A percentile compares a stretch with the other conserved stretches of the same genome.
phyloP scores from a whole-genome alignment of 2,113 vertebrate genomes.

The Carassius carassius region DNA sequence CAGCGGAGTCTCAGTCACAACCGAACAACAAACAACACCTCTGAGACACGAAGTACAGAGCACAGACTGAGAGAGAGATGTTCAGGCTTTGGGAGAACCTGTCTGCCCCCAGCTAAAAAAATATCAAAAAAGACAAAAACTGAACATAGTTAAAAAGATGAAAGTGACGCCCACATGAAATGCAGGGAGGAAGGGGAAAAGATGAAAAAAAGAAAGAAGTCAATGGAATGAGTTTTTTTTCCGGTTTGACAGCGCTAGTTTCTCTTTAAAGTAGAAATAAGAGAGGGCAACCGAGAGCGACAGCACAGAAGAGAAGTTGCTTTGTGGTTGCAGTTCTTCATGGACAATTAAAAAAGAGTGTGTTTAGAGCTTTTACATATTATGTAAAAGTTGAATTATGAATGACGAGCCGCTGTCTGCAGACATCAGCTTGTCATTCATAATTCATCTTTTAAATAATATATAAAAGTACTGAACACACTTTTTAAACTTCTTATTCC shows the following conservation, averaged over 20 bases:
- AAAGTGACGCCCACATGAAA: slow-evolving; percentile 48
- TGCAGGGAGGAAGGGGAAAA: background rate
- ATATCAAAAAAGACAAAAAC: background rate
- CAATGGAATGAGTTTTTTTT: slow-evolving; percentile 11
- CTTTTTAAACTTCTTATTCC: background rate
- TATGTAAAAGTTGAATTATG: no score
- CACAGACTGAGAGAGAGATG: background rate
- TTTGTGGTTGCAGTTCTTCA: slow-evolving; percentile 51
- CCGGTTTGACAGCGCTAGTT: background rate
- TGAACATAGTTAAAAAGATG: slow-evolving; percentile 37
- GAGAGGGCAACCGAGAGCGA: background rate
- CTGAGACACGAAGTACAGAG: background rate
- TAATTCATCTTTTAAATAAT: background rate
- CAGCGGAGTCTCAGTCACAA: slow-evolving; percentile 23
- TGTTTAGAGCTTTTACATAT: no score
- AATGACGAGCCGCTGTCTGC: no score
- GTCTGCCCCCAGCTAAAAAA: slow-evolving; percentile 26
- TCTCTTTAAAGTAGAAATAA: slow-evolving; percentile 46
- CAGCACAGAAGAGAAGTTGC: slow-evolving; percentile 48
- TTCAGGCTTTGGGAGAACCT: slow-evolving; percentile 2
- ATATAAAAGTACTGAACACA: background rate
- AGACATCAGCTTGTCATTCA: slow-evolving; percentile 32
- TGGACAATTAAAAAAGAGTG: no score
- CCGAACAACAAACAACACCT: slow-evolving; percentile 12
- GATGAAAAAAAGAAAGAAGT: slow-evolving; percentile 24